Conservation (phyloP, 2,113 vertebrate species). For the Triplophysa tibetana region DNA sequence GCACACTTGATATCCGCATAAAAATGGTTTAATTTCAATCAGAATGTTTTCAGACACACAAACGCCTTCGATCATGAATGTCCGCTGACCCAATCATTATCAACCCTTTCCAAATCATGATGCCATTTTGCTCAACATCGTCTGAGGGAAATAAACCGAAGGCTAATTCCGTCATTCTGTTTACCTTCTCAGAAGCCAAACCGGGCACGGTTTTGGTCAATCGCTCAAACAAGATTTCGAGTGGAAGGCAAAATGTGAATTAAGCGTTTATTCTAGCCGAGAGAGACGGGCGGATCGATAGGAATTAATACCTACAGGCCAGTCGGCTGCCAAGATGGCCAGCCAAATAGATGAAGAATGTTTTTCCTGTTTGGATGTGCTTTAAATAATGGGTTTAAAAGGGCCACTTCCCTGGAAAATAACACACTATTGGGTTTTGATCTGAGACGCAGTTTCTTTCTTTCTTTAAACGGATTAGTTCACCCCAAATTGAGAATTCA, state of each 20-base stretch:
- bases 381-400: conserved; percentile 18
- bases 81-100: background rate
- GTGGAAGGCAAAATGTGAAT: conserved; percentile 19
- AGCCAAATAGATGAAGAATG: background rate
- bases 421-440: too few species aligned
- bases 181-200: conserved; percentile 1
- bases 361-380: background rate
- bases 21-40: background rate
- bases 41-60: background rate
- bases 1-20: background rate
- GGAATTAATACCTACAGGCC: conserved; percentile 4
- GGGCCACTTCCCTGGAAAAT: too few species aligned
- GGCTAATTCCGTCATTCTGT: background rate
- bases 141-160: background rate
- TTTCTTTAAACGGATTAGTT: too few species aligned
- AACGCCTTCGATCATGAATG: background rate
- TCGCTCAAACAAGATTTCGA: conserved; percentile 26
- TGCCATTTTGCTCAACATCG: background rate
- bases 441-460: too few species aligned
- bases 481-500: too few species aligned
- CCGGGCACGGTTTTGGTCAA: conserved; percentile 26
- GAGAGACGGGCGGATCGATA: conserved; percentile 33
- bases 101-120: background rate
- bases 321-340: background rate
- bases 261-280: conserved; percentile 39